Conservation (phyloP, 1,140 invertebrate species). For the Bombus pascuorum region DNA sequence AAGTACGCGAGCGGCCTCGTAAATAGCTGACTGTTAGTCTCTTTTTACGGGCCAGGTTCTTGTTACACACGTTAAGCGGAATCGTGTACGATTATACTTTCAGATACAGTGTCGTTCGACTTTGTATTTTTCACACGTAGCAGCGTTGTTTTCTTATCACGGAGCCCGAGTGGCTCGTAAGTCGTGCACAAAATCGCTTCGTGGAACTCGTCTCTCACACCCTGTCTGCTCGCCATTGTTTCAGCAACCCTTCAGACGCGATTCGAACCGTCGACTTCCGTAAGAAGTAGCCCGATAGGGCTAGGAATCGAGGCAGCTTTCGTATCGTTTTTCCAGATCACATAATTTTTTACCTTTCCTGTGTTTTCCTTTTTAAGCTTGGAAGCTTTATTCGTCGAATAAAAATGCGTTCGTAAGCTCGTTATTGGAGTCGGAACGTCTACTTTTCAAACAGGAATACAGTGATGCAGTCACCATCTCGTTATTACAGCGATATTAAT, state of each 20-base stretch:
- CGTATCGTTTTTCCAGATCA: background rate
- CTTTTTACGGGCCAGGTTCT: slow-evolving; percentile 5
- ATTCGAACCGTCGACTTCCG: background rate
- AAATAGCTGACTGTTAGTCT: background rate
- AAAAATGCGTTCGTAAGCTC: too few species aligned
- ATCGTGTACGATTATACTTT: slow-evolving; percentile 48
- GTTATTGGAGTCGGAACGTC: too few species aligned
- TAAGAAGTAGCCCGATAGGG: background rate
- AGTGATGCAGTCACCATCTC: too few species aligned
- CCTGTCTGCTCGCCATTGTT: background rate
- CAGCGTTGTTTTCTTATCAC: slow-evolving; percentile 38
- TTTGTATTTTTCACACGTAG: slow-evolving; percentile 48
- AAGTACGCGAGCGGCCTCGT: background rate
- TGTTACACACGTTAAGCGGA: background rate
- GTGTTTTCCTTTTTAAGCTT: too few species aligned
- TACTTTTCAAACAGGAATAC: too few species aligned
- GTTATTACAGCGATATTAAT: too few species aligned
- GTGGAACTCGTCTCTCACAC: slow-evolving; percentile 5
- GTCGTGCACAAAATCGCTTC: slow-evolving; percentile 30
- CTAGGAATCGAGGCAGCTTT: background rate
- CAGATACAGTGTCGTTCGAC: background rate
- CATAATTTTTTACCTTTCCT: background rate
- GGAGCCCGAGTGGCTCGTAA: slow-evolving; percentile 19
- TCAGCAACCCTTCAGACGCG: background rate
- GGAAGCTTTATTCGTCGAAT: too few species aligned